A percentile compares a stretch with the other conserved stretches of the same genome.
Evolutionary conservation across 2,888 invertebrate genomes (phyloP).

Genomic region (Brenthis daphne): DNA sequence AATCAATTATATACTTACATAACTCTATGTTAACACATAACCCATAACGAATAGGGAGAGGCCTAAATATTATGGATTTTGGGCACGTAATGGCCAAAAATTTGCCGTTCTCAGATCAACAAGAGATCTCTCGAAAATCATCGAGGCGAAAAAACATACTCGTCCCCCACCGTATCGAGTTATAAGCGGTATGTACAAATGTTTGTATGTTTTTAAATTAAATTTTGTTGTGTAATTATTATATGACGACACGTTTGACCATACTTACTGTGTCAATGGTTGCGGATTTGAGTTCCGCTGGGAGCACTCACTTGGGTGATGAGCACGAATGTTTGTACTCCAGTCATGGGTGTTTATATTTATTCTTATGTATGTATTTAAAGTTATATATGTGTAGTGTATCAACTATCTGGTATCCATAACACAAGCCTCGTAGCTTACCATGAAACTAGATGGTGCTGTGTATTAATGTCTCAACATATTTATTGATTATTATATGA

Average conservation of each 20-base stretch:
- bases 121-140: constrained; percentile 74
- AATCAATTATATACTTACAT: constrained; percentile 2
- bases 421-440: too few relatives aligned
- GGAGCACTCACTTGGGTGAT: too few relatives aligned
- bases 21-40: constrained; percentile 49
- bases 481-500: too few relatives aligned
- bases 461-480: too few relatives aligned
- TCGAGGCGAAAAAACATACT: constrained; percentile 73
- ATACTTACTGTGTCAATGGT: too few relatives aligned
- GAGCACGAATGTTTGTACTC: too few relatives aligned
- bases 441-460: too few relatives aligned
- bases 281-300: background rate
- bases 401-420: too few relatives aligned
- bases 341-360: too few relatives aligned
- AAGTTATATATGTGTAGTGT: too few relatives aligned
- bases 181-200: background rate
- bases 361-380: too few relatives aligned
- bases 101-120: constrained; percentile 77
- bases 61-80: constrained; percentile 62
- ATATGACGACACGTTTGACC: too few relatives aligned
- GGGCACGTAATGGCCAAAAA: constrained; percentile 71
- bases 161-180: constrained; percentile 40
- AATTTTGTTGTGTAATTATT: background rate
- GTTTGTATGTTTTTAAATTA: background rate
- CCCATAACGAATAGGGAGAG: constrained; percentile 53